phyloP scores from a whole-genome alignment of 1,140 invertebrate species.

The Drosophila kohkoa region DNA sequence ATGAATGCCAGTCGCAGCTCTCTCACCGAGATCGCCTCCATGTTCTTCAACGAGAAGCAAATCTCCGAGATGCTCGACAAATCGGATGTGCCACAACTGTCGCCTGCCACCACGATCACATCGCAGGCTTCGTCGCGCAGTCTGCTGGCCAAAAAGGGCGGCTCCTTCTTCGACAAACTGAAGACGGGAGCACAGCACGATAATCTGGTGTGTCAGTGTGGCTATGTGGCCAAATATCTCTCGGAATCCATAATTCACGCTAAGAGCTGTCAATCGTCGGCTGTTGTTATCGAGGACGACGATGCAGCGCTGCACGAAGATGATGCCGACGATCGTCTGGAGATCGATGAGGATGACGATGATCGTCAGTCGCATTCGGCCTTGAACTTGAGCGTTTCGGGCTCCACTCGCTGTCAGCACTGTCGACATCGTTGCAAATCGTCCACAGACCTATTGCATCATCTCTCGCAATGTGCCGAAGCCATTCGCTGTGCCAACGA shows the following conservation, averaged over 20 bases:
- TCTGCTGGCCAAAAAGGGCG: constrained; percentile 87
- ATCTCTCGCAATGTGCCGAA: constrained; percentile 89
- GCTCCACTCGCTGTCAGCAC: constrained; percentile 92
- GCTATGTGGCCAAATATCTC: constrained; percentile 93
- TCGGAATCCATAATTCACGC: constrained; percentile 92
- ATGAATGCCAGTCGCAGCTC: constrained; percentile 73
- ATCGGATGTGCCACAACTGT: constrained; percentile 80
- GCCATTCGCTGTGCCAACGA: constrained; percentile 85
- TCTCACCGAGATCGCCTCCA: constrained; percentile 79
- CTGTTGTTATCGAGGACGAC: constrained; percentile 78
- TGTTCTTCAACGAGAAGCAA: constrained; percentile 80
- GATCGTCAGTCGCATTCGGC: constrained; percentile 79
- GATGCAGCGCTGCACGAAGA: constrained; percentile 85
- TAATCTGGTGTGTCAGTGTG: constrained; percentile 90
- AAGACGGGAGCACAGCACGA: constrained; percentile 88
- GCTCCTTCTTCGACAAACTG: constrained; percentile 93
- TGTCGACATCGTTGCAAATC: constrained; percentile 94
- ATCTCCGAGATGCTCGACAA: constrained; percentile 82
- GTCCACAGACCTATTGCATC: constrained; percentile 90
- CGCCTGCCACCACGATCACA: constrained; percentile 81
- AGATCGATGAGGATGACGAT: constrained; percentile 76
- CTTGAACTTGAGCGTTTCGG: constrained; percentile 82
- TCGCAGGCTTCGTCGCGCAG: constrained; percentile 75
- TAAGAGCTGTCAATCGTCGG: constrained; percentile 87
- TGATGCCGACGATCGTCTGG: constrained; percentile 71